phyloP scores from a whole-genome alignment of 1,140 invertebrate species.

The Ceratina calcarata region DNA sequence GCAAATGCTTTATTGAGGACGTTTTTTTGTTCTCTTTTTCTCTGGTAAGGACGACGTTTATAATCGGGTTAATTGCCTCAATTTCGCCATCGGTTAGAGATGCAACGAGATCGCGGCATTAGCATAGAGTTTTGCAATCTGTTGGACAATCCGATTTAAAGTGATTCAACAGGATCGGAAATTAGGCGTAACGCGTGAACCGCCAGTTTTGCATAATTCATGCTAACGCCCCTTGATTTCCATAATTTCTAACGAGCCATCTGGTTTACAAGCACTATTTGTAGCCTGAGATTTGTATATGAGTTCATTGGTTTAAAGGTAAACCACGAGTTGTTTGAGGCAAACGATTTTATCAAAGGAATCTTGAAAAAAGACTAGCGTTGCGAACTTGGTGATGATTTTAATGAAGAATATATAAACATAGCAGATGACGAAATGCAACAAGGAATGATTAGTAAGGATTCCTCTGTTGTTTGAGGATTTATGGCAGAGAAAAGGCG shows the following conservation, averaged over 20 bases:
- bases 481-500: neutral
- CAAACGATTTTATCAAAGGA: too few species aligned
- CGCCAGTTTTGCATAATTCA: slow-evolving; percentile 35
- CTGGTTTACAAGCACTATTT: neutral
- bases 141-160: slow-evolving; percentile 2
- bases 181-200: slow-evolving; percentile 33
- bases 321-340: too few species aligned
- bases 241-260: slow-evolving; percentile 15
- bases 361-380: too few species aligned
- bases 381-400: neutral
- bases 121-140: slow-evolving; percentile 19
- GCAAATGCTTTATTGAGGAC: too few species aligned
- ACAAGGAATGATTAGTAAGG: too few species aligned
- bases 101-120: slow-evolving; percentile 10
- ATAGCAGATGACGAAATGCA: neutral
- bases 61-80: slow-evolving; percentile 7
- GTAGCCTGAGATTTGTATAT: too few species aligned
- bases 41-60: neutral
- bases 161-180: slow-evolving; percentile 22
- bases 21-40: neutral
- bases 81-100: slow-evolving; percentile 9
- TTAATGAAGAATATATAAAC: neutral
- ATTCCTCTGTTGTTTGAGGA: neutral
- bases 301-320: too few species aligned
- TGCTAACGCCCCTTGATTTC: slow-evolving; percentile 7